Base-by-base conservation (phyloP, 2,888 invertebrate genomes). In the Plagodis pulveraria region DNA sequence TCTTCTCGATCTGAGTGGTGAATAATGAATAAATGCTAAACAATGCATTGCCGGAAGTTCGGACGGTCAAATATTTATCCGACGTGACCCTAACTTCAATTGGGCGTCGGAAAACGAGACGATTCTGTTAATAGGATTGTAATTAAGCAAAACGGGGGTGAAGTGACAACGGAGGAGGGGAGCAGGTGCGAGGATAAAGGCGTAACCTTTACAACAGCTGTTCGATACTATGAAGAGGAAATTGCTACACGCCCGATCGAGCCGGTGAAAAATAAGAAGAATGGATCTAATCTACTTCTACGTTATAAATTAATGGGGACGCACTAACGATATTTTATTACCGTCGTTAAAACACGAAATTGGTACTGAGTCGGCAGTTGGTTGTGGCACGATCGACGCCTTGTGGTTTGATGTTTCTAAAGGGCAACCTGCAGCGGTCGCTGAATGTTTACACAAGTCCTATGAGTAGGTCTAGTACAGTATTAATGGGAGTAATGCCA, bases 121-220 rank as follows among this genome's bases (percentile, higher is more conserved):
- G 77, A 81, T 81, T 82, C 81, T 70, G 75, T 81, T 88, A 87
- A 87, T 87, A 85, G 84, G 86, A 84, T 87, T 81, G 81, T 86
- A 85, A 87, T 86, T 84, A 87, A 86, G 78, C 76, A 73, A 67
- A 71, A 72, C 76, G 77, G 78, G 77, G 77, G 75, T 71, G 72
- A 74, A 70, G 74, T 79, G 78, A 78, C 76, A 78, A 70, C 65
- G 71, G 66, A 68, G 63, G 71, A 67, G 69, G 71, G 76, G 68
- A 65, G 63, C 91, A 91, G 91, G 91, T 92, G 91, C 85, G 77
- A 79, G 80, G 80, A 82, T 81, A 78, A 80, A 83, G 88, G 88
- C 83, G 88, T 89, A 85, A 87, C 87, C 87, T 89, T 89, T 84
- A 74, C 69, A 84, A 86, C 91, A 92, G 90, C 91, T 91, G 91